Evolutionary conservation across 2,797 vertebrate species (phyloP).

Genomic region (Telmatherina bonti): DNA sequence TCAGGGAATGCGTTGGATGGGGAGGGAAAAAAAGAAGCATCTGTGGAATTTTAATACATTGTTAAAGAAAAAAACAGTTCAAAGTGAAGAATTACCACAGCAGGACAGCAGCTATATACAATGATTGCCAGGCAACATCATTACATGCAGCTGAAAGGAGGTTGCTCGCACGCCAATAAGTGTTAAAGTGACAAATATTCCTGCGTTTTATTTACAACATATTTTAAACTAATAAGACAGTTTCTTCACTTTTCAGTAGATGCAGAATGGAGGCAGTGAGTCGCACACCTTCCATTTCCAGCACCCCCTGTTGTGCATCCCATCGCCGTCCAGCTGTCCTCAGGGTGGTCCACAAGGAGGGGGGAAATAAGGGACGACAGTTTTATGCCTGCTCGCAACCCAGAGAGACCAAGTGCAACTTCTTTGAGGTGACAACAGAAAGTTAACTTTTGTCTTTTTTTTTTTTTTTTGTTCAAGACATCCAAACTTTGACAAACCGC

Average conservation of each 20-base stretch:
- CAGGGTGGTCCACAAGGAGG: constrained; percentile 89
- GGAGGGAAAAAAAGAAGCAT: constrained; percentile 23
- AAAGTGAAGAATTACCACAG: constrained; percentile 42
- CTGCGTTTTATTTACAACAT: constrained; percentile 44
- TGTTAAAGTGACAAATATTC: constrained; percentile 48
- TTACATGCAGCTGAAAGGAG: constrained; percentile 15
- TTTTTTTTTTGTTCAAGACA: background rate
- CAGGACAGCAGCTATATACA: constrained; percentile 25
- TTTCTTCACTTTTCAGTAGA: constrained; percentile 73
- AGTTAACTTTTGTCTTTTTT: background rate
- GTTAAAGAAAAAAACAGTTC: constrained; percentile 38
- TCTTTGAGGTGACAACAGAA: constrained; percentile 88
- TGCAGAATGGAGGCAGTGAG: constrained; percentile 52
- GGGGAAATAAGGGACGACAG: constrained; percentile 91
- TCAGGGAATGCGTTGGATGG: constrained; percentile 54
- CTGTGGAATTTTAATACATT: constrained; percentile 58
- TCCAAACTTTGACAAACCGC: background rate
- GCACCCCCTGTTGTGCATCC: constrained; percentile 82
- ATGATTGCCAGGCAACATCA: constrained; percentile 32
- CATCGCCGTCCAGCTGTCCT: constrained; percentile 84
- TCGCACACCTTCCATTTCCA: constrained; percentile 14
- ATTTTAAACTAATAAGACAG: constrained; percentile 61
- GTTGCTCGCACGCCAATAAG: constrained; percentile 54
- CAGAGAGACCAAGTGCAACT: constrained; percentile 85
- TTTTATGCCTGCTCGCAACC: constrained; percentile 92